phyloP scores from a whole-genome alignment of 2,888 invertebrate genomes.

The Helobdella robusta region DNA sequence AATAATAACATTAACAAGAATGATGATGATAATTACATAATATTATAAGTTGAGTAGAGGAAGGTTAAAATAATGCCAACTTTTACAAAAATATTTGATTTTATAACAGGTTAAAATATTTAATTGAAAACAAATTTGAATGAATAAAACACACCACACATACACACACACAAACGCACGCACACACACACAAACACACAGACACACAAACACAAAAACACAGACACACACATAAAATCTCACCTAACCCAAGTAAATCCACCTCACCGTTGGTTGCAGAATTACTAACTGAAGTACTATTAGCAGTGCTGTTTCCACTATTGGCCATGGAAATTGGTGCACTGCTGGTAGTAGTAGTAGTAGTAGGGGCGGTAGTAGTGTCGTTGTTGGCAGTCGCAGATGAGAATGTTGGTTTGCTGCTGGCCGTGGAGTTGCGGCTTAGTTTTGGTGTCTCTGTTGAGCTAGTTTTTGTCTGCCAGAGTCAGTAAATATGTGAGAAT shows the following conservation, averaged over 20 bases:
- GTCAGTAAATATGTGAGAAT: not conserved
- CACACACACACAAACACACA: too few species aligned
- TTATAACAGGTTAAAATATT: too few species aligned
- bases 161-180: too few species aligned
- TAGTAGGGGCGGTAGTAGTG: not conserved
- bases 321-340: not conserved
- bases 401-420: slow-evolving; percentile 11
- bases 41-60: too few species aligned
- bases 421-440: not conserved
- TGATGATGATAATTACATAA: too few species aligned
- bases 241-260: slow-evolving; percentile 29
- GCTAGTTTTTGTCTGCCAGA: not conserved
- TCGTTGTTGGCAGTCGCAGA: not conserved
- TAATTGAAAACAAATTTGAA: too few species aligned
- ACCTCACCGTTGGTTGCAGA: slow-evolving; percentile 19
- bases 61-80: too few species aligned
- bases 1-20: not conserved
- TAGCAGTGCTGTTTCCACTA: not conserved
- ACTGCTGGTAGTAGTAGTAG: not conserved
- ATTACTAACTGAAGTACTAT: not conserved
- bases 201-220: not conserved
- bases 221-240: not conserved
- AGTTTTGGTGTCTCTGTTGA: not conserved
- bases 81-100: too few species aligned
- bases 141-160: too few species aligned